Evolutionary conservation across 2,113 vertebrate genomes (phyloP).

Genomic region (Cygnus buccinator): DNA sequence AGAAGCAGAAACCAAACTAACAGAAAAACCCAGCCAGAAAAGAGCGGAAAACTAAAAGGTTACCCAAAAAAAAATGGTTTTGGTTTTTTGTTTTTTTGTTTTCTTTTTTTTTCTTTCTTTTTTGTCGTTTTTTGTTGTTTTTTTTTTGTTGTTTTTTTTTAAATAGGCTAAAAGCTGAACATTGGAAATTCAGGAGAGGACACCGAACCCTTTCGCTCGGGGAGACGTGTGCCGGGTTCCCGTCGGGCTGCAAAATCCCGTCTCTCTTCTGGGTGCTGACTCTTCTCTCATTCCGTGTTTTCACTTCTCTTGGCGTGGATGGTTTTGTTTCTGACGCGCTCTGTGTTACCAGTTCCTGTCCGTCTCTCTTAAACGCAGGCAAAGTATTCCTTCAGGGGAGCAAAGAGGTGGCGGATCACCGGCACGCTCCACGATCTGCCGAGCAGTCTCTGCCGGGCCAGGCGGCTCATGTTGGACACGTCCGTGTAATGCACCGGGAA

Average conservation of each 20-base stretch:
- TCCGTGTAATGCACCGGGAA: slow-evolving; percentile 99
- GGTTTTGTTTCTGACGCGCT: slow-evolving; percentile 77
- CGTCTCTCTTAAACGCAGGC: slow-evolving; percentile 88
- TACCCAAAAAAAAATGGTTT: slow-evolving; percentile 70
- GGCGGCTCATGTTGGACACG: slow-evolving; percentile 98
- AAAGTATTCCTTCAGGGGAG: slow-evolving; percentile 98
- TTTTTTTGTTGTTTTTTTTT: slow-evolving; percentile 50
- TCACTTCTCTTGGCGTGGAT: slow-evolving; percentile 78
- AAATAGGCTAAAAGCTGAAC: slow-evolving; percentile 90
- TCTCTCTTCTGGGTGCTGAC: slow-evolving; percentile 79
- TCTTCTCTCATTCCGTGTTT: slow-evolving; percentile 77
- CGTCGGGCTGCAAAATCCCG: slow-evolving; percentile 48
- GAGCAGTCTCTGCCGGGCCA: slow-evolving; percentile 96
- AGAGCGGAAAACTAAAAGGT: slow-evolving; percentile 90
- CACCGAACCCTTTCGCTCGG: slow-evolving; percentile 78
- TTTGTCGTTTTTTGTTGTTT: slow-evolving; percentile 10
- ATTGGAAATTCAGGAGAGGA: slow-evolving; percentile 88
- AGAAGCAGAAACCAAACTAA: slow-evolving; percentile 82
- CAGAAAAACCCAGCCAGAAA: slow-evolving; percentile 88
- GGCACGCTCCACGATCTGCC: slow-evolving; percentile 98
- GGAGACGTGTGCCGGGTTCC: slow-evolving; percentile 68
- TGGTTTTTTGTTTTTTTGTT: background rate
- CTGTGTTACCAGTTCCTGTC: slow-evolving; percentile 77
- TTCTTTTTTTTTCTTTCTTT: background rate
- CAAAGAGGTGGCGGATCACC: slow-evolving; percentile 98